phyloP scores from a whole-genome alignment of 2,888 invertebrate species.

The Ochropacha duplaris region DNA sequence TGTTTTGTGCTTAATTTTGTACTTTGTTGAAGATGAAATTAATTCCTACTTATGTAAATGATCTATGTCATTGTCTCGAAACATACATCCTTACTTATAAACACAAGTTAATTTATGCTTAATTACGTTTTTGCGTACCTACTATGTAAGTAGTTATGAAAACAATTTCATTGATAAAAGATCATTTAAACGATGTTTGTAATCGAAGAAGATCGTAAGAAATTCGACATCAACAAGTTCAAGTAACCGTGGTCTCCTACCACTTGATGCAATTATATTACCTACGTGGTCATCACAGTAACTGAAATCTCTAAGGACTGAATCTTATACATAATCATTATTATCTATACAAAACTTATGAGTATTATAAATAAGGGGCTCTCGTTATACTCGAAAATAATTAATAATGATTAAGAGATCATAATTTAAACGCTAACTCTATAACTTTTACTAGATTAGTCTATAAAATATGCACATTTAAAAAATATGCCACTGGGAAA shows the following conservation, averaged over 20 bases:
- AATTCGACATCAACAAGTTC: neutral
- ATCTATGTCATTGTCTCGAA: neutral
- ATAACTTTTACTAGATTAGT: slow-evolving; percentile 75
- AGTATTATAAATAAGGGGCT: slow-evolving; percentile 81
- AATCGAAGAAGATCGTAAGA: too few species aligned
- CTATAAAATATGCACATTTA: slow-evolving; percentile 70
- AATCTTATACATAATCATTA: slow-evolving; percentile 48
- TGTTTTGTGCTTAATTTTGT: slow-evolving; percentile 62
- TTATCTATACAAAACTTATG: slow-evolving; percentile 76
- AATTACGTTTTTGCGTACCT: neutral
- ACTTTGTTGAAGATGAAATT: slow-evolving; percentile 36
- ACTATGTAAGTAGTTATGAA: neutral
- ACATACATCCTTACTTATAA: neutral
- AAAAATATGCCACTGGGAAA: slow-evolving; percentile 74
- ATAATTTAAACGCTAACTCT: slow-evolving; percentile 78
- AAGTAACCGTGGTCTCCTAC: slow-evolving; percentile 15
- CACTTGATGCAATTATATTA: slow-evolving; percentile 28
- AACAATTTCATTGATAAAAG: neutral
- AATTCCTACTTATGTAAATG: slow-evolving; percentile 22
- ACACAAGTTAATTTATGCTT: neutral
- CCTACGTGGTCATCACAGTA: slow-evolving; percentile 55
- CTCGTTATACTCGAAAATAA: slow-evolving; percentile 73
- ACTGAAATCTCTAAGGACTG: slow-evolving; percentile 49
- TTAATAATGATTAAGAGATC: slow-evolving; percentile 84
- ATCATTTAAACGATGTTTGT: neutral